Evolutionary conservation across 2,888 invertebrate genomes (phyloP), one percentile per base, ranked within the genome.

Genomic region (Tachina grossa): DNA sequence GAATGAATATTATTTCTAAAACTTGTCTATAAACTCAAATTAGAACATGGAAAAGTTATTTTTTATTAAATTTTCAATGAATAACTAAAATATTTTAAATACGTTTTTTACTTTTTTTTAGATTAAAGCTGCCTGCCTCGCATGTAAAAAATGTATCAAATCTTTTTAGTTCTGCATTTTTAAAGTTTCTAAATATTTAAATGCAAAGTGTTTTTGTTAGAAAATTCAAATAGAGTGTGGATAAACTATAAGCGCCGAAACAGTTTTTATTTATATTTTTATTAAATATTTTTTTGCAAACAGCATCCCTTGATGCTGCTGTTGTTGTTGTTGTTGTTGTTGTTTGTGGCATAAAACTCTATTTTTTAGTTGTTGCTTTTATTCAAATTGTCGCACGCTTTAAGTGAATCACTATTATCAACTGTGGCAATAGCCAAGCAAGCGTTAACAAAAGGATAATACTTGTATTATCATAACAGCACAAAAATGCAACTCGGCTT

Each of bases 401-500:
- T 83, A 81, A 80, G 83, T 75, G 86, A 86, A 84, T 86, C 84
- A 81, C 84, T 81, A 78, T 78, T 81, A 81, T 74, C 77, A 81
- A 71, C 71, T 72, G 74, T 75, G 65, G 81, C 61, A 79, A 59
- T 69, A 83, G 82, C 86, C 84, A 86, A 86, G 74, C 83, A 79
- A 84, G 84, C 85, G 85, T 81, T 55, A 83, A 87, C 81, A 87
- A 87, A 85, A 87, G 83, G 83, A 85, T 87, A 87, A 87, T 87
- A 84, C 83, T 83, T 79, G 78, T 85, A 87, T 87, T n/a, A n/a
- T 87, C 78, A 85, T 85, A 85, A 79, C 85, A 86, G 76, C 72
- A 84, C 71, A 82, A 74, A 85, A 83, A 82, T 79, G 55, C 81
- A 84, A 77, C 84, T 83, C 79, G 85, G 83, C 82, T 85, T 81